phyloP scores from a whole-genome alignment of 2,797 vertebrate genomes.

The Typhlichthys eigenmanni region DNA sequence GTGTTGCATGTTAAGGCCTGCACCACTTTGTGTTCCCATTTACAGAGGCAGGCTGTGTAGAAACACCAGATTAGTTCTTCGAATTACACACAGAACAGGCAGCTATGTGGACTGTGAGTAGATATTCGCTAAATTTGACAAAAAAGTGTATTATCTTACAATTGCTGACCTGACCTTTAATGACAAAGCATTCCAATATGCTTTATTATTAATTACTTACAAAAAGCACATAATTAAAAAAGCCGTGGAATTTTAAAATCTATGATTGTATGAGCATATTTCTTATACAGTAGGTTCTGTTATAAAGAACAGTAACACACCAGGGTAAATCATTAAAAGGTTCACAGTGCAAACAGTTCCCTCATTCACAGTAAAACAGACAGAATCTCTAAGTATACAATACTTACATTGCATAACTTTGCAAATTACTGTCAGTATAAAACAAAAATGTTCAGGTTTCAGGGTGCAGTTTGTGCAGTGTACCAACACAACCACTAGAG shows the following conservation, averaged over 20 bases:
- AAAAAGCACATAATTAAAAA: conserved; percentile 1
- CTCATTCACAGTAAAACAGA: conserved; percentile 64
- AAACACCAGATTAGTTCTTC: too few relatives aligned
- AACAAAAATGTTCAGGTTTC: conserved; percentile 16
- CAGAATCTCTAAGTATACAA: conserved; percentile 24
- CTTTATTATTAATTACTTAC: conserved; percentile 3
- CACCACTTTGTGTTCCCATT: too few relatives aligned
- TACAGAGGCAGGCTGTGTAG: too few relatives aligned
- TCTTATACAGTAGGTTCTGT: not conserved
- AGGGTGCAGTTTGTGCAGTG: conserved; percentile 36
- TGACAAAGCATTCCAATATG: not conserved
- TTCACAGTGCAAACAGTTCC: conserved; percentile 60
- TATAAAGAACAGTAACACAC: conserved; percentile 23
- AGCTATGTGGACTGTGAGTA: too few relatives aligned
- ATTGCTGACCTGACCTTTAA: not conserved
- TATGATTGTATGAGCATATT: not conserved
- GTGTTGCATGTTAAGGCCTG: too few relatives aligned
- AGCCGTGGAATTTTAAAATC: conserved; percentile 5
- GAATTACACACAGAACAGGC: too few relatives aligned
- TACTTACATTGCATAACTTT: conserved; percentile 29
- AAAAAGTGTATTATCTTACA: too few relatives aligned
- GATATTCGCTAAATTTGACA: too few relatives aligned
- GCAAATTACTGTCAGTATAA: conserved; percentile 19
- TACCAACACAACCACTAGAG: conserved; percentile 56
- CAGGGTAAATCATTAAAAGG: conserved; percentile 50